phyloP scores from a whole-genome alignment of 2,113 vertebrate genomes.

The Rhodinocichla rosea region DNA sequence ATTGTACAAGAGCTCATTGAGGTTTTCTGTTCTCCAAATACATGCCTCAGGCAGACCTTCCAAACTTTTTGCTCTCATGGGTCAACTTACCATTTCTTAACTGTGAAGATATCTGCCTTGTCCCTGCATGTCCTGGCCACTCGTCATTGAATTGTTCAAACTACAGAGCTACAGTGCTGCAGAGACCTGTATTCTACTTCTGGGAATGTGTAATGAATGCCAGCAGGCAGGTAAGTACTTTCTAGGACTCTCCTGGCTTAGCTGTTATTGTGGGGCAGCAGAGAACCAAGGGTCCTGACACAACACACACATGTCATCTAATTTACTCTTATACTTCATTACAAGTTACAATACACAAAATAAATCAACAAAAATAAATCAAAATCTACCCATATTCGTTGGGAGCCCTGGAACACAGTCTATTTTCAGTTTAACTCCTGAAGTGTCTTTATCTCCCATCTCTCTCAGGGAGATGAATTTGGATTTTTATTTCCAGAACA shows the following conservation, averaged over 20 bases:
- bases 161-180: neutral
- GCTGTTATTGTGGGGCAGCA: neutral
- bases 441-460: fast-evolving
- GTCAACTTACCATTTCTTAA: neutral
- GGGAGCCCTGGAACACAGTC: neutral
- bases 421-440: neutral
- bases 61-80: neutral
- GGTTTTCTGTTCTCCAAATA: neutral
- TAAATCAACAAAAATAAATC: neutral
- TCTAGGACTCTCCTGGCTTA: neutral
- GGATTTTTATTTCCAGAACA: neutral
- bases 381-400: neutral
- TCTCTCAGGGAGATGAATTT: neutral
- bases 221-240: neutral
- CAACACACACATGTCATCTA: fast-evolving
- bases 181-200: neutral
- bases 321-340: neutral
- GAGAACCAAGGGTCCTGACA: neutral
- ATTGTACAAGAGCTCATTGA: neutral
- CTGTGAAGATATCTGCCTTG: neutral
- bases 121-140: neutral
- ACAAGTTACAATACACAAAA: neutral
- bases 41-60: neutral
- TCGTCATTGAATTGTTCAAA: neutral
- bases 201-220: fast-evolving